Evolutionary conservation across 2,888 invertebrate species (phyloP).

Genomic region (Axea sp.): DNA sequence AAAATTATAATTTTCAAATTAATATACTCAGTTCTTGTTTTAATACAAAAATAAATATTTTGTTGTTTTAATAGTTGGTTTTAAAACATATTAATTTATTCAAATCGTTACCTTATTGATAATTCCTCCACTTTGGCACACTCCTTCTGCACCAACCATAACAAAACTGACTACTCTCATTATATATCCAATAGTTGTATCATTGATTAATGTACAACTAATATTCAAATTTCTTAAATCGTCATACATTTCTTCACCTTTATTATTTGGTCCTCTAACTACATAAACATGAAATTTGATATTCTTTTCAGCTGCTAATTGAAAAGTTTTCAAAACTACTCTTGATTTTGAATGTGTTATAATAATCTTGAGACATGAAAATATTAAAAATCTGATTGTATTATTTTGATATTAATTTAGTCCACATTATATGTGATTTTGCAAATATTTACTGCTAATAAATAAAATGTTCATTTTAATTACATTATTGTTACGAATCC

Average conservation of each 20-base stretch:
- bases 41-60: no score
- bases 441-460: no score
- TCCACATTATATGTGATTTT: no score
- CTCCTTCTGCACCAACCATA: constrained; percentile 98
- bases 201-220: constrained; percentile 91
- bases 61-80: no score
- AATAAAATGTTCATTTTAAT: no score
- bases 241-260: constrained; percentile 85
- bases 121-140: constrained; percentile 98
- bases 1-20: no score
- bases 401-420: no score
- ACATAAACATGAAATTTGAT: constrained; percentile 95
- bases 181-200: constrained; percentile 94
- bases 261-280: constrained; percentile 90
- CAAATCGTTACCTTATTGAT: constrained; percentile 92
- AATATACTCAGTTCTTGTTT: no score
- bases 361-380: no score
- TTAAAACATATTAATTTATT: no score
- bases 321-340: constrained; percentile 92
- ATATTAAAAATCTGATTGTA: no score
- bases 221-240: constrained; percentile 87
- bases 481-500: no score
- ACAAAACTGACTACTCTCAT: constrained; percentile 98
- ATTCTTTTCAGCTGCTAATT: constrained; percentile 88
- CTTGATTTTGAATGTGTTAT: constrained; percentile 95